Conservation (phyloP, 2,113 vertebrate genomes). For the Dasyornis broadbenti region DNA sequence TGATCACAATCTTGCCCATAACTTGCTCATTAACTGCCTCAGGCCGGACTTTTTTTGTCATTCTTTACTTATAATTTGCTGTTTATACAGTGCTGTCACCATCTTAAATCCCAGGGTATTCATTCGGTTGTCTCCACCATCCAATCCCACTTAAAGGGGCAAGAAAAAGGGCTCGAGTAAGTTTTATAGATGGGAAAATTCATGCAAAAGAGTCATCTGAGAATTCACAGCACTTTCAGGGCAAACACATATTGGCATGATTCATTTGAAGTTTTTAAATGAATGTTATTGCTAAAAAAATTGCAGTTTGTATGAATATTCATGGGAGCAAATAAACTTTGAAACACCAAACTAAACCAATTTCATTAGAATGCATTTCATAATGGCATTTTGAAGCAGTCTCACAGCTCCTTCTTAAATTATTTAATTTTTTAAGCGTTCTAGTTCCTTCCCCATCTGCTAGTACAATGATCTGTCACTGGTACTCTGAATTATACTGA, state of each 20-base stretch:
- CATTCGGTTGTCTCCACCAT: neutral
- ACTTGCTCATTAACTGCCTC: slow-evolving; percentile 5
- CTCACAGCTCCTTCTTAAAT: neutral
- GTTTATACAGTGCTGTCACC: neutral
- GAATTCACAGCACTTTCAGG: slow-evolving; percentile 36
- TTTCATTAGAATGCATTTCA: slow-evolving; percentile 34
- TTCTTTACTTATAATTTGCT: slow-evolving; percentile 30
- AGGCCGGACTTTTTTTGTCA: neutral
- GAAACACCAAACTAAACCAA: slow-evolving; percentile 4
- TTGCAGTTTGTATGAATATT: slow-evolving; percentile 30
- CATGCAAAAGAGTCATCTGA: neutral
- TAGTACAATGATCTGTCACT: neutral
- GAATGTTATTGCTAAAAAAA: slow-evolving; percentile 19
- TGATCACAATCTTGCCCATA: neutral
- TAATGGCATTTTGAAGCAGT: slow-evolving; percentile 25
- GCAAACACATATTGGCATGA: slow-evolving; percentile 38
- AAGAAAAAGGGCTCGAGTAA: neutral
- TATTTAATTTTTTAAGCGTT: slow-evolving; percentile 10
- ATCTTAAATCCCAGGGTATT: neutral
- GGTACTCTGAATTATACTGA: neutral
- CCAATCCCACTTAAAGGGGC: neutral
- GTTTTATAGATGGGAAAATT: neutral
- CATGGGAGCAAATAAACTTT: slow-evolving; percentile 29
- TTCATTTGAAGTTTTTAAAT: slow-evolving; percentile 33
- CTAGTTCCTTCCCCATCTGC: slow-evolving; percentile 1